Percentiles rank a stretch among this genome's conserved stretches.
Evolutionary conservation across 1,140 invertebrate species (phyloP).

Genomic region (Vollenhovia emeryi): DNA sequence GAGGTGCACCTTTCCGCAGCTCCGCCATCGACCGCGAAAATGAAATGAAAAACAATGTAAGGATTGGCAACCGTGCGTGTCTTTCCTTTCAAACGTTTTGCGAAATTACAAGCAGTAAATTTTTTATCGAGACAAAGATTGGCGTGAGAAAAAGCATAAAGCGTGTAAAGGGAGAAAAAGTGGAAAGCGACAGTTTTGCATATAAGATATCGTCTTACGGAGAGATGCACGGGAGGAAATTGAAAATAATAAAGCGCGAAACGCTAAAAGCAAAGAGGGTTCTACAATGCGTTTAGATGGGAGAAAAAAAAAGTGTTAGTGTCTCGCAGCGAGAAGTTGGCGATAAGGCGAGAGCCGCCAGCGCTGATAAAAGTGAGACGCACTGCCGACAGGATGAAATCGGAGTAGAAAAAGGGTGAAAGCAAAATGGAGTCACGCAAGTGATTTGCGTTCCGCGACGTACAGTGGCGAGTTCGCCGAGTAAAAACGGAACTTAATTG

Average conservation of each 20-base stretch:
- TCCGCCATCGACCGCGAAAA: conserved; percentile 32
- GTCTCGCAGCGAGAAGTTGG: neutral
- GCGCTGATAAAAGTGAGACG: conserved; percentile 40
- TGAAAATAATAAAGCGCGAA: neutral
- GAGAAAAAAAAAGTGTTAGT: conserved; percentile 27
- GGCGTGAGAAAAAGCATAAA: neutral
- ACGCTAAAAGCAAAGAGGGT: neutral
- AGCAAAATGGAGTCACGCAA: conserved; percentile 36
- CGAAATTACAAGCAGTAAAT: neutral
- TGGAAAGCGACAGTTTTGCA: conserved; percentile 8
- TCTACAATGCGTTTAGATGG: neutral
- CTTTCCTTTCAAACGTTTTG: neutral
- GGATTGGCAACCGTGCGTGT: neutral
- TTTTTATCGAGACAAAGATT: neutral
- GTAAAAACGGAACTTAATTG: conserved; percentile 29
- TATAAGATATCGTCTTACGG: neutral
- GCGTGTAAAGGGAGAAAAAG: neutral
- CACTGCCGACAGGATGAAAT: conserved; percentile 24
- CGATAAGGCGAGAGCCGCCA: neutral
- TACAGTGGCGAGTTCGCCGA: neutral
- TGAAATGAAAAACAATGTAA: conserved; percentile 43
- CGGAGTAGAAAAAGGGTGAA: conserved; percentile 48
- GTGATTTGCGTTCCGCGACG: conserved; percentile 16
- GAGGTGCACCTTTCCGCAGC: conserved; percentile 15
- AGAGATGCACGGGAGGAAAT: neutral